Evolutionary conservation across 1,140 invertebrate genomes (phyloP), one percentile per base, ranked within the genome.

Genomic region (Platyscapa corneri): DNA sequence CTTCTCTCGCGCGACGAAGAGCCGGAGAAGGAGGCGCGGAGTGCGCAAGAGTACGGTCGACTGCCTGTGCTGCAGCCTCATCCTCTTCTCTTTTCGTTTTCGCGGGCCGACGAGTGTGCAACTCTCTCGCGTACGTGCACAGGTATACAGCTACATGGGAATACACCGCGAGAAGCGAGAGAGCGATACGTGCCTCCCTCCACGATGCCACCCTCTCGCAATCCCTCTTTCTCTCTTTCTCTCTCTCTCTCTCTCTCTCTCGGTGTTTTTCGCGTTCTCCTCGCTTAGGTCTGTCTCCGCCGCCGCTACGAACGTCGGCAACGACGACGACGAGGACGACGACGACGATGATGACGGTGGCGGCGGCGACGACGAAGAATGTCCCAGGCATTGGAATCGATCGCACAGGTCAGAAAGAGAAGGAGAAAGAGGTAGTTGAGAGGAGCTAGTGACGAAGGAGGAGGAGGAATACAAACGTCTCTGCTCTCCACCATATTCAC

Each of bases 331-430:
- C 89, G 88, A 91, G 91, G 91, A 91, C 34, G 67, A 72, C 67
- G 34, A 72, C 67, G 34, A 39, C 67, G 37, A 32, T 14, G 18
- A 87, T 89, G 84, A 88, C 89, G 88, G 86, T 86, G 23, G 30
- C 86, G 84, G 81, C 86, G 87, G 76, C 86, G 67, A 46, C 89
- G 88, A 88, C 89, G 88, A 91, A 92, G 91, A 92, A 91, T 92
- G 90, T 92, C 91, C 90, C 91, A 89, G 89, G 89, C 88, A 89
- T 91, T 91, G 90, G 89, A 92, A 92, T 92, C 91, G 91, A 92
- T 92, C 91, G 92, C 86, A 86, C 88, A 88, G 65, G 18, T 27
- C 72, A 64, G 75, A 76, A 83, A 64, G 70, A 75, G 81, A 75
- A 75, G 49, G 72, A 82, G 80, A 39, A 82, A n/a, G 67, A 67